Evolutionary conservation across 2,113 vertebrate genomes (phyloP), one percentile per base, ranked within the genome.

Genomic region (Corynorhinus townsendii): DNA sequence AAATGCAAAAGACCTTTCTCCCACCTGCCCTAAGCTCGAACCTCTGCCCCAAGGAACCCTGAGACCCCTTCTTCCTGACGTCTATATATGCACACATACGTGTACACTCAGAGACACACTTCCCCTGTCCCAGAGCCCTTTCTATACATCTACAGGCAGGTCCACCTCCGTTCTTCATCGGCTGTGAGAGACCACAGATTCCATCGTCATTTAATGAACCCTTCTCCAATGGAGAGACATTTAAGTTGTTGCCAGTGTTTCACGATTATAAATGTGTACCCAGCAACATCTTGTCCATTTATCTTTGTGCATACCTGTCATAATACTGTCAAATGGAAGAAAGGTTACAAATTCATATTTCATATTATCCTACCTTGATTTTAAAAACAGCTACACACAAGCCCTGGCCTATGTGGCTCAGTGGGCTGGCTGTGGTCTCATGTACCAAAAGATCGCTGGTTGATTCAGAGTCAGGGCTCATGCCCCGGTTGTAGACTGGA

Each of bases 21-120:
- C 35, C 28, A n/a, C 5, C 14, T 38, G 30, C 6, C 14, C 11
- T 4, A 4, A 56, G 26, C 30, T 33, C 0, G 17, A 5, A 68
- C 1, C 52, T 35, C 20, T 62, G 35, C 68, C 28, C 10, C 8
- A 10, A 24, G 4, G 59, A 11, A 14, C n/a, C 6, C 20, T 40
- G 16, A 16, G n/a, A 40, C 17, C 30, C 16, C 59, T 35, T 62
- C 69, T 64, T 49, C 30, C 30, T 30, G 1, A 15, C 1, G 10
- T 56, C 43, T 28, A 28, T 11, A 14, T 2, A 62, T 16, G 52
- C 5, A 64, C 0, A 1, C 7, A 43, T 0, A 22, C 4, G 7
- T 35, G 7, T 11, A 7, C 52, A 16, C 7, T 56, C 71, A 80
- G 0, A 16, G 19, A 49, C 26, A 35, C 35, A 66, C 20, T 14